phyloP scores from a whole-genome alignment of 2,797 vertebrate species.

The Bufotes viridis region DNA sequence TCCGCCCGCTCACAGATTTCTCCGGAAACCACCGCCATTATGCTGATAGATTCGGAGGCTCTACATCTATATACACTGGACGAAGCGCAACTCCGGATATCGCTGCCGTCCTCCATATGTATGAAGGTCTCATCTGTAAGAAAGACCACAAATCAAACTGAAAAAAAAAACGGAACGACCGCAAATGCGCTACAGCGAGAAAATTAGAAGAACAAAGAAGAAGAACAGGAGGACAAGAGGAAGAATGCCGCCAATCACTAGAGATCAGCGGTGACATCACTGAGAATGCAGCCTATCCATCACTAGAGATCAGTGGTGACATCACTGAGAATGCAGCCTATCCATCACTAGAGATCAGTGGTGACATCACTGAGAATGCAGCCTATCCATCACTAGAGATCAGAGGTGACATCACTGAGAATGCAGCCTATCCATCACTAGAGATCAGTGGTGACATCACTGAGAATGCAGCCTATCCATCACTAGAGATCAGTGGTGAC shows the following conservation, averaged over 20 bases:
- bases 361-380: no score
- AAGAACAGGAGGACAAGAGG: not conserved
- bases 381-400: no score
- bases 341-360: no score
- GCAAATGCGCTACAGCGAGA: no score
- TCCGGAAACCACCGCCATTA: not conserved
- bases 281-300: no score
- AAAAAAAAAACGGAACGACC: not conserved
- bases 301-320: no score
- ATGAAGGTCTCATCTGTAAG: slow-evolving; percentile 27
- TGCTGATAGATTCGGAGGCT: slow-evolving; percentile 34
- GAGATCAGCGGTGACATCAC: not conserved
- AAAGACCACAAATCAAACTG: slow-evolving; percentile 23
- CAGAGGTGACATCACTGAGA: not conserved
- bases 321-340: no score
- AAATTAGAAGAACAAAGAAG: no score
- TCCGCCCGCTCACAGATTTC: not conserved
- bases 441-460: not conserved
- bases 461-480: not conserved
- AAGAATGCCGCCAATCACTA: not conserved
- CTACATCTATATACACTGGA: slow-evolving; percentile 38
- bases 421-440: not conserved
- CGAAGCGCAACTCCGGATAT: slow-evolving; percentile 33
- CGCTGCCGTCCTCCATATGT: slow-evolving; percentile 29
- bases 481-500: not conserved